These are phyloP conservation scores for Cryptoleucopteryx plumbea DNA, from an alignment of 2,113 vertebrate genomes.

Conservation along the genomic window DNA sequence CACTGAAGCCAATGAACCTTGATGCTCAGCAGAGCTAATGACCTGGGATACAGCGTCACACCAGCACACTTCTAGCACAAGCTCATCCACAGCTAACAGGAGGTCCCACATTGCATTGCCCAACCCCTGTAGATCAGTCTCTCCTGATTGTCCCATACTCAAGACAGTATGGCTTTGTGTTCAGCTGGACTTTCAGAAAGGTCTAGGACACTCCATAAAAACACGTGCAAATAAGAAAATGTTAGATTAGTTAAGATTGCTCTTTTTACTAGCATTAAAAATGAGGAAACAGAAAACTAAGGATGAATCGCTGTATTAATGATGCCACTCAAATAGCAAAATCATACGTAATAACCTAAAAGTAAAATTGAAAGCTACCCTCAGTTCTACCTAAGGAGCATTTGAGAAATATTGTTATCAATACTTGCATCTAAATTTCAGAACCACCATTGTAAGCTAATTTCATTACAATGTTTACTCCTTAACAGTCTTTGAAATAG, in stretches of 20 bases:
- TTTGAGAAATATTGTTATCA: not conserved
- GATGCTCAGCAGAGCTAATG: not conserved
- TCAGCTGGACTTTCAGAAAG: not conserved
- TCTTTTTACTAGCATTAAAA: not conserved
- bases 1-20: rapidly evolving
- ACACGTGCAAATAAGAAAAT: not conserved
- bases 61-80: not conserved
- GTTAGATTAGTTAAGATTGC: not conserved
- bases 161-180: not conserved
- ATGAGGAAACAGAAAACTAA: not conserved
- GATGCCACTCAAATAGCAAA: not conserved
- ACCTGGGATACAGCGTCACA: not conserved
- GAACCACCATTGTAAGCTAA: not conserved
- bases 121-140: not conserved
- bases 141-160: not conserved
- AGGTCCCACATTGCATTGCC: rapidly evolving
- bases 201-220: not conserved
- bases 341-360: not conserved
- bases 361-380: not conserved
- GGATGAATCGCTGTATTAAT: not conserved
- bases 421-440: not conserved
- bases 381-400: not conserved
- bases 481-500: not conserved
- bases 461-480: not conserved
- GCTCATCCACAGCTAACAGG: not conserved